Conservation (phyloP, 2,113 vertebrate species). For the Rattus norvegicus region GRCr8 NC_086019.1:179550501-179551000, state of each 20-base stretch:
- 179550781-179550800: conserved; percentile 41
- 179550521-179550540: neutral
- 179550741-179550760: conserved; percentile 75
- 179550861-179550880: neutral
- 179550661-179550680: conserved; percentile 38
- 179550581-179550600: neutral
- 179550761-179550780: conserved; percentile 73
- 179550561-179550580: neutral
- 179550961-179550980: conserved; percentile 51
- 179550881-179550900: neutral
- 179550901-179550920: neutral
- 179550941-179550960: neutral
- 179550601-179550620: neutral
- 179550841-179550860: neutral
- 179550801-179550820: neutral
- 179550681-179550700: conserved; percentile 48
- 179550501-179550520: neutral
- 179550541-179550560: neutral
- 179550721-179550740: conserved; percentile 62
- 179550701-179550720: conserved; percentile 62
- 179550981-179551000: conserved; percentile 79
- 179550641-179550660: neutral
- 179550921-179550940: neutral
- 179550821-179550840: neutral
- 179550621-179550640: neutral